phyloP scores from a whole-genome alignment of 2,113 vertebrate genomes.

The Polyodon spathula region DNA sequence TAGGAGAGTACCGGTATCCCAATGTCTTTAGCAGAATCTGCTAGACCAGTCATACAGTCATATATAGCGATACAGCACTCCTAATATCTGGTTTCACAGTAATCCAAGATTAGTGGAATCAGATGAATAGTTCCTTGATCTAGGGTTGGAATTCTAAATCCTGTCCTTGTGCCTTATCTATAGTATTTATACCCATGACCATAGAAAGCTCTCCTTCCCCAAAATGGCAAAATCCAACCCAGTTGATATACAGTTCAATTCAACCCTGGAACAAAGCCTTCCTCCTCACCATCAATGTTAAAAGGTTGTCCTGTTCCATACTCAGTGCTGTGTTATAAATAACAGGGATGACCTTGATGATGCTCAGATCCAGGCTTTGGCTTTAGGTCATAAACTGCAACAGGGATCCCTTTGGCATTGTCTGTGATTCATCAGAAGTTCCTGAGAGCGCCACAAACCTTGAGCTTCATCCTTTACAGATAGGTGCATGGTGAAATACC shows the following conservation, averaged over 20 bases:
- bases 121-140: background rate
- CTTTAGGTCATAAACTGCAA: constrained; percentile 3
- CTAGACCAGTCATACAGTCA: too few relatives aligned
- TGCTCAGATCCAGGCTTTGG: constrained; percentile 6
- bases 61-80: too few relatives aligned
- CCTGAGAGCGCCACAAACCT: background rate
- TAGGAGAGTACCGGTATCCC: too few relatives aligned
- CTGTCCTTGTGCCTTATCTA: constrained; percentile 16
- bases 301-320: background rate
- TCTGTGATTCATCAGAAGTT: background rate
- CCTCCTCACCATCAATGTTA: constrained; percentile 6
- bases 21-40: too few relatives aligned
- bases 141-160: background rate
- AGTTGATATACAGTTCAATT: constrained; percentile 34
- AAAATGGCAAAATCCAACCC: constrained; percentile 4
- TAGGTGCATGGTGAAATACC: background rate
- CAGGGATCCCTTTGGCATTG: constrained; percentile 11
- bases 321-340: constrained; percentile 18
- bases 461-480: background rate
- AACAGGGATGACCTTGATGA: constrained; percentile 16
- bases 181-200: constrained; percentile 17
- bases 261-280: constrained; percentile 18
- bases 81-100: too few relatives aligned
- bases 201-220: constrained; percentile 17
- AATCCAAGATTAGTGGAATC: too few relatives aligned